Base-by-base conservation (phyloP, 2,888 invertebrate genomes). In the Eilema griseolum region DNA sequence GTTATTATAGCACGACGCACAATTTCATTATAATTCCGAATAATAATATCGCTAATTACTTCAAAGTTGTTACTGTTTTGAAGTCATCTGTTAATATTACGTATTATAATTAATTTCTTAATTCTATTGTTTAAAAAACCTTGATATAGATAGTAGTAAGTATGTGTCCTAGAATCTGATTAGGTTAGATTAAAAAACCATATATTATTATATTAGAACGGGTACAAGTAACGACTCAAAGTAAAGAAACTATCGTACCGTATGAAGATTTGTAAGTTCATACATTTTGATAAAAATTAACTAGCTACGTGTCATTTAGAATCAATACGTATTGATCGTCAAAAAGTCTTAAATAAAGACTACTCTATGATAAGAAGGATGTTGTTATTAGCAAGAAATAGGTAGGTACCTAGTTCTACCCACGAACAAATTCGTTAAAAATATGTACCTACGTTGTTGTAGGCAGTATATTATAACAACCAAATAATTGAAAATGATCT, bases 401-500 rank as follows among this genome's bases (percentile, higher is more conserved):
- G 7, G 52, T 52, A 52, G 52, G n/a, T 52, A 52, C 10, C 52
- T n/a, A 52, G 10, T 67, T 72, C 46, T 67, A 70, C 67, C 75
- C 73, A 82, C 79, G 77, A 77, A 71, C 11, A 4, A 24, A 10
- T 26, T 26, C 12, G 11, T 59, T n/a, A 26, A 24, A 3, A 23
- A 57, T n/a, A 61, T 20, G 8, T 11, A 61, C 28, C 8, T 20
- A 28, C 16, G 5, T 20, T 28, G 8, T 71, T 69, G 60, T 68
- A 70, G 52, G 68, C 31, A 69, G 12, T 23, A 12, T n/a, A 37
- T 66, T 46, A 61, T 70, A 65, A 61, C 57, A 68, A 73, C 72
- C 68, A 73, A 66, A 77, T 56, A 68, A 72, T 76, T 76, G 62
- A 52, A 76, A 79, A 79, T 68, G 74, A 83, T 83, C 84, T 83